Percentiles rank a stretch among this genome's conserved stretches.
These are phyloP conservation scores for Agonum fuliginosum DNA, from an alignment of 2,888 invertebrate species.

Conservation along the genomic window DNA sequence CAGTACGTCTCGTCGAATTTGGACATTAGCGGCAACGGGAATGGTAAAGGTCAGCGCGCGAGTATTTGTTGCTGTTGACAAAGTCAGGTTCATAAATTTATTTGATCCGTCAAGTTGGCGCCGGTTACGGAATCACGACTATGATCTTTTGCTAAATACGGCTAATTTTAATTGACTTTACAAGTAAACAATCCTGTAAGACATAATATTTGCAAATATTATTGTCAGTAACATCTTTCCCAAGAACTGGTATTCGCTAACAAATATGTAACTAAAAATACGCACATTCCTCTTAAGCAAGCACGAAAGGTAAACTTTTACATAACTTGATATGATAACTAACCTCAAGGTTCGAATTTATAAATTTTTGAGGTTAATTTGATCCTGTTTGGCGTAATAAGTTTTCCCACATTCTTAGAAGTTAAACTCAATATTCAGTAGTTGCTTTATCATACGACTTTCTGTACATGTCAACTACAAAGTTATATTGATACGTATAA, in stretches of 20 bases:
- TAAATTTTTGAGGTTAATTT: neutral
- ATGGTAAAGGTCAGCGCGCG: conserved; percentile 19
- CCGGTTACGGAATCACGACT: conserved; percentile 17
- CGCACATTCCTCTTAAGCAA: neutral
- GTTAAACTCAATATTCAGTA: too few species aligned
- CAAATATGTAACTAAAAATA: neutral
- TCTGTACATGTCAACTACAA: too few species aligned
- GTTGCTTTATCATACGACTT: too few species aligned
- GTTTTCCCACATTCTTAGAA: neutral
- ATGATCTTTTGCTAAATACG: conserved; percentile 40
- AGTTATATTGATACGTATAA: too few species aligned
- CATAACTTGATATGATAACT: neutral
- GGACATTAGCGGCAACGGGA: neutral
- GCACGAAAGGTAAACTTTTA: neutral
- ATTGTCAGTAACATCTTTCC: conserved; percentile 14
- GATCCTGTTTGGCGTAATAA: neutral
- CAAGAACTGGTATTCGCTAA: conserved; percentile 21
- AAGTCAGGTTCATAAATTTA: conserved; percentile 42
- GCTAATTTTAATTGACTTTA: conserved; percentile 30
- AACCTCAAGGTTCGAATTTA: neutral
- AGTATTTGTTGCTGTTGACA: conserved; percentile 30
- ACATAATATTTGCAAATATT: conserved; percentile 41
- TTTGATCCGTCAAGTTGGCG: conserved; percentile 46
- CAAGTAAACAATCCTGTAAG: conserved; percentile 18
- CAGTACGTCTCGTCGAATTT: conserved; percentile 10